Percentiles rank a stretch among this genome's conserved stretches.
Conservation (phyloP, 1,140 invertebrate species). For the Lasaia peninsularis region DNA sequence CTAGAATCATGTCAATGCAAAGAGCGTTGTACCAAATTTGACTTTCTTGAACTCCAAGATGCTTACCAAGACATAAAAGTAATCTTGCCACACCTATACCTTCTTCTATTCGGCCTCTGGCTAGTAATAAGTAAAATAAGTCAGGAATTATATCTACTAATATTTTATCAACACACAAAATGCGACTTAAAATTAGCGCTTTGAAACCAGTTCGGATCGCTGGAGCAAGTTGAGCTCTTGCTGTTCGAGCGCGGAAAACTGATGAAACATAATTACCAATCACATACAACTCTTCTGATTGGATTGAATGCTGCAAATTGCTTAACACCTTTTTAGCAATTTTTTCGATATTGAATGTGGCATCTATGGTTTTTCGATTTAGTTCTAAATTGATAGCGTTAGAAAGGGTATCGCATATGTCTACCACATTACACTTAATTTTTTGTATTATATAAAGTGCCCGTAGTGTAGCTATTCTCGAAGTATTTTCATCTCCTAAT, state of each 20-base stretch:
- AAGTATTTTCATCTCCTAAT: slow-evolving; percentile 46
- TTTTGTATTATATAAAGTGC: slow-evolving; percentile 51
- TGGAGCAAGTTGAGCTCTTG: slow-evolving; percentile 46
- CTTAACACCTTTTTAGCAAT: slow-evolving; percentile 39
- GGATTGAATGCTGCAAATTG: slow-evolving; percentile 37
- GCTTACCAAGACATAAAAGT: slow-evolving; percentile 39
- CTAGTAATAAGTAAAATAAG: slow-evolving; percentile 57
- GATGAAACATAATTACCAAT: slow-evolving; percentile 61
- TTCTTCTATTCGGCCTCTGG: slow-evolving; percentile 59
- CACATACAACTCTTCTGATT: slow-evolving; percentile 58
- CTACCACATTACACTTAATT: slow-evolving; percentile 47
- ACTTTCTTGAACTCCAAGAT: slow-evolving; percentile 37
- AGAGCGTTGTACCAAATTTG: slow-evolving; percentile 71
- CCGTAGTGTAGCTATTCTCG: slow-evolving; percentile 45
- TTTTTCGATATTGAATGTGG: slow-evolving; percentile 48
- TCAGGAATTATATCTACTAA: slow-evolving; percentile 64
- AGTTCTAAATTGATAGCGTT: slow-evolving; percentile 59
- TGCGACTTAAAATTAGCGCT: slow-evolving; percentile 55
- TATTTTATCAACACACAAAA: slow-evolving; percentile 51
- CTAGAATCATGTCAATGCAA: slow-evolving; percentile 68
- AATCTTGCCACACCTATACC: slow-evolving; percentile 53
- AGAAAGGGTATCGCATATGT: slow-evolving; percentile 52
- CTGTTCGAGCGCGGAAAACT: slow-evolving; percentile 51
- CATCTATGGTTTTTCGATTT: slow-evolving; percentile 41
- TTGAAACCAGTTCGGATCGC: slow-evolving; percentile 61